These are phyloP conservation scores for Sebastes oblongus DNA, from an alignment of 2,797 vertebrate genomes.

Conservation along the genomic window DNA sequence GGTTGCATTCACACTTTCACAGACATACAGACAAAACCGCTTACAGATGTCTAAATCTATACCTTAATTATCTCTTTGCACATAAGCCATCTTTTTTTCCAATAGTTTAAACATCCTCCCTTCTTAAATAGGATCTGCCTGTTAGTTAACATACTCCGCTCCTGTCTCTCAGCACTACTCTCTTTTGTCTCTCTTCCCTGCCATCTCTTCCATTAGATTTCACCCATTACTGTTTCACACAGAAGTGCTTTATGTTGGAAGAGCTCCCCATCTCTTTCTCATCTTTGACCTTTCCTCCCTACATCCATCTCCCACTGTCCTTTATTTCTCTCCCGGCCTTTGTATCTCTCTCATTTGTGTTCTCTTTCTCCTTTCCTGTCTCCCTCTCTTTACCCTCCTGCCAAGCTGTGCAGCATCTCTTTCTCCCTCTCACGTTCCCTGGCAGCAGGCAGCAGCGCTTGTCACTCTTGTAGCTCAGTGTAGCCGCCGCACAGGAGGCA, in stretches of 20 bases:
- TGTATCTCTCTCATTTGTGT: conserved; percentile 17
- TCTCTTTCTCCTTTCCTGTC: conserved; percentile 7
- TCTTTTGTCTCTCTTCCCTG: conserved; percentile 33
- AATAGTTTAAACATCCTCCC: background rate
- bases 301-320: conserved; percentile 38
- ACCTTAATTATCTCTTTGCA: conserved; percentile 31
- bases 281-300: conserved; percentile 57
- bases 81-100: background rate
- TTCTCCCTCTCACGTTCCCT: conserved; percentile 39
- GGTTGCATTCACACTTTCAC: background rate
- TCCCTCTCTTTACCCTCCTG: conserved; percentile 28
- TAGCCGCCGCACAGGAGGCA: conserved; percentile 48
- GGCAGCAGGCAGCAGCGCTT: conserved; percentile 51
- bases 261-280: conserved; percentile 12
- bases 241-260: conserved; percentile 42
- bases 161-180: conserved; percentile 5
- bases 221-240: conserved; percentile 40
- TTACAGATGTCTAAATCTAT: conserved; percentile 19
- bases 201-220: conserved; percentile 43
- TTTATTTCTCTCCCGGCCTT: conserved; percentile 9
- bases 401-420: conserved; percentile 27
- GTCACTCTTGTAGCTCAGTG: conserved; percentile 56
- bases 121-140: conserved; percentile 1
- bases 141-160: background rate
- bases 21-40: conserved; percentile 3